Base-by-base conservation (phyloP, 2,113 vertebrate species). In the Sigmodon hispidus region DNA sequence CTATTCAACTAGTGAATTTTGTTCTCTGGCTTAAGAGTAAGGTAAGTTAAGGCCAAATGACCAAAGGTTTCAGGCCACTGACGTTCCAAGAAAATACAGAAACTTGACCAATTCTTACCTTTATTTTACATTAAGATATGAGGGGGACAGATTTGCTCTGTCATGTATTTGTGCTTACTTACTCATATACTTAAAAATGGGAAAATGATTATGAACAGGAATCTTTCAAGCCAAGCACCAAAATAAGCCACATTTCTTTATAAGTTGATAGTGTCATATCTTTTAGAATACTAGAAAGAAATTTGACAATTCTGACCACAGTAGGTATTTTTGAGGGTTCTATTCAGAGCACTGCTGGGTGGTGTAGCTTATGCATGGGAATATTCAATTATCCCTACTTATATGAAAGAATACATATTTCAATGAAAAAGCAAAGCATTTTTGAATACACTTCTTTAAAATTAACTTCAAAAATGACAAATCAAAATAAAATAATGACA, bases 401-500 rank as follows among this genome's bases (percentile, higher is more conserved):
- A 61, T 61, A 67, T 34, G 59, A 45, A 81, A 21, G 57, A 73
- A 77, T 48, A 70, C 29, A 76, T 17, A 52, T 40, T 92, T 40
- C 16, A 73, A 36, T 75, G 24, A 57, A 87, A 92, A 77, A 19
- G 1, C 12, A 73, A 73, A 92, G 0, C 26, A 2, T 26, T 75
- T 65, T 85, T n/a, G 9, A 29, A 43, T 26, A 67, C 2, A 84
- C 4, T n/a, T 52, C 34, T 88, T 96, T 77, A 87, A 92, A 83
- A 83, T 15, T 43, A 15, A 11, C 13, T 94, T 95, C 52, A 61
- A 55, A 89, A 92, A 77, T 84, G 40, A 63, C 57, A 84, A 93
- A 89, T 87, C 15, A 83, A 90, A 34, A 40, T 36, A 80, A 80
- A 73, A 89, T 29, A 75, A 31, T 90, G 63, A n/a, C 31, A 63